These are phyloP conservation scores for Motacilla alba DNA, from an alignment of 2,113 vertebrate genomes.

Conservation along the genomic window DNA sequence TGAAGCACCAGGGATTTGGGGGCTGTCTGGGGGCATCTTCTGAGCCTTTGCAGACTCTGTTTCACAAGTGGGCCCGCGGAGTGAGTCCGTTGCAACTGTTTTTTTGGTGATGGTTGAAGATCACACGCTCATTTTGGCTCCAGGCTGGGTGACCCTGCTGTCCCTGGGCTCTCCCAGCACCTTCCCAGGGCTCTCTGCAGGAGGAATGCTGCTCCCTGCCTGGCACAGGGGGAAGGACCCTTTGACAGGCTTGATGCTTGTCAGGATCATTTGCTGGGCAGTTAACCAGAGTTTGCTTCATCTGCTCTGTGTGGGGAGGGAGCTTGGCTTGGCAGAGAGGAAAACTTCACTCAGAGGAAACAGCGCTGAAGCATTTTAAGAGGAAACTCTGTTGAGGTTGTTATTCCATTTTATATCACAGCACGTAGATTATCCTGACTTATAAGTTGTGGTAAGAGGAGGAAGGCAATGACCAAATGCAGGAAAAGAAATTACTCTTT, in stretches of 20 bases:
- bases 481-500: not conserved
- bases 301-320: not conserved
- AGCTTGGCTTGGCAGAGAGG: not conserved
- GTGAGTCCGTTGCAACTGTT: not conserved
- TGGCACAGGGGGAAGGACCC: not conserved
- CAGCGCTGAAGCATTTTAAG: not conserved
- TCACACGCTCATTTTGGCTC: rapidly evolving
- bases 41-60: not conserved
- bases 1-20: not conserved
- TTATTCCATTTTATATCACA: not conserved
- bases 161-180: not conserved
- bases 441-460: not conserved
- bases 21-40: not conserved
- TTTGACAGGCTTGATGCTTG: not conserved
- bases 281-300: not conserved
- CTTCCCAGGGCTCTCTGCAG: not conserved
- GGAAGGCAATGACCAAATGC: not conserved
- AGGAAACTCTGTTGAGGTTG: not conserved
- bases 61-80: not conserved
- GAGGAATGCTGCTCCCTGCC: not conserved
- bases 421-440: not conserved
- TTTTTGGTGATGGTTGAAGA: not conserved
- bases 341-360: not conserved
- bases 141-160: not conserved
- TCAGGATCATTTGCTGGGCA: not conserved